Evolutionary conservation across 2,888 invertebrate genomes (phyloP), one percentile per base, ranked within the genome.

Genomic region (Dryocosmus kuriphilus): DNA sequence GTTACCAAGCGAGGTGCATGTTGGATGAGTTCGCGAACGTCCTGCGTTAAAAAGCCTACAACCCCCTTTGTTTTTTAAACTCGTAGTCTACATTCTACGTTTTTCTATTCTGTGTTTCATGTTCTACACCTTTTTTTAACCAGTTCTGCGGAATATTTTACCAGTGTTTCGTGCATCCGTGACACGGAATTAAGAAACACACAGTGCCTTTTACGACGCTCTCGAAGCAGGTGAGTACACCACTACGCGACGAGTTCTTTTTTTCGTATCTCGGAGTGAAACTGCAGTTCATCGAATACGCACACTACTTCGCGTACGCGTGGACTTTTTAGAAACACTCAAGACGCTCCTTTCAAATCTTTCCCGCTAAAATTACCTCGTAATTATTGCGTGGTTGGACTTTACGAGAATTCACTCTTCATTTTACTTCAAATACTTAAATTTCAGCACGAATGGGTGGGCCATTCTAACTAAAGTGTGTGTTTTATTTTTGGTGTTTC

Each of bases 1-100:
- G 90, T 89, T 88, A 86, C 89, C 89, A 87, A 89, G 85, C 87
- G 80, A 86, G 87, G 86, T 88, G 88, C 89, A 88, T 88, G 87
- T 86, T 88, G 88, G 89, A 88, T 87, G 88, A 87, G 86, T 86
- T 84, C 85, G 88, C 84, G 87, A 87, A 84, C 86, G 88, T 87
- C 86, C 86, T 86, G 85, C 82, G 80, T 82, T 83, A 84, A 76
- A 81, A 85, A 77, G 27, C 32, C 63, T 73, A 60, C 71, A 71
- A 74, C 77, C 60, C 51, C 71, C 62, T n/a, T 51, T 55, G 46
- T 67, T 67, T 67, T 19, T 6, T 67, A 67, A 67, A 55, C 22
- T 60, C 27, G 16, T 60, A 55, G 57, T 22, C 76, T 78, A 76
- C 51, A 76, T 67, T 41, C 46, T 55, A 46, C n/a, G 57, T 32